These are phyloP conservation scores for Drymodes brunneopygia DNA, from an alignment of 2,113 vertebrate species.

Conservation along the genomic window DNA sequence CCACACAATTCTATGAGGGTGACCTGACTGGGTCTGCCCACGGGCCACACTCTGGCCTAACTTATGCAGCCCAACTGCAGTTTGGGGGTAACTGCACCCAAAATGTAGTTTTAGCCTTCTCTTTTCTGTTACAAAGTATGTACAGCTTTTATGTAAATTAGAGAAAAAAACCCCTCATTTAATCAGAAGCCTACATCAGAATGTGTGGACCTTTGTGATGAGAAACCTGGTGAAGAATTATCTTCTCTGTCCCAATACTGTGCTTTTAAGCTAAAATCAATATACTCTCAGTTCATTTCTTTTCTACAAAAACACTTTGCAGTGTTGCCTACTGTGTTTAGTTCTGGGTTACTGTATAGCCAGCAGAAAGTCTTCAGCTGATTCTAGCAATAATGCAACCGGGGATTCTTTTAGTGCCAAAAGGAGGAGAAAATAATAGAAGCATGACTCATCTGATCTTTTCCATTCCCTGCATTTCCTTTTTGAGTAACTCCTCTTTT, in stretches of 20 bases:
- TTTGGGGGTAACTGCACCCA: background rate
- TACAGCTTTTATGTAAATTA: background rate
- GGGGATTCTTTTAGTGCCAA: background rate
- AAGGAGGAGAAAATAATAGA: constrained; percentile 23
- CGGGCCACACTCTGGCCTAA: background rate
- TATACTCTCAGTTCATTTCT: background rate
- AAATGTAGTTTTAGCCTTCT: background rate
- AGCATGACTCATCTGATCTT: constrained; percentile 19
- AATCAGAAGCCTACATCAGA: background rate
- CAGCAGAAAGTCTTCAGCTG: constrained; percentile 9
- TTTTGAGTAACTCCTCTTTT: constrained; percentile 25
- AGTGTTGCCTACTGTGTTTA: background rate
- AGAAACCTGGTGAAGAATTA: background rate
- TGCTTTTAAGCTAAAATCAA: background rate
- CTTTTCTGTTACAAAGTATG: background rate
- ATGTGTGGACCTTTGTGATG: background rate
- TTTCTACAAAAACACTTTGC: background rate
- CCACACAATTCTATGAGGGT: background rate
- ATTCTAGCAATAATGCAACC: background rate
- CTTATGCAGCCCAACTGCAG: no score
- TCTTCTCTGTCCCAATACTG: background rate
- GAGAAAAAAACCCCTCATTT: background rate
- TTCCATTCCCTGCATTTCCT: constrained; percentile 3
- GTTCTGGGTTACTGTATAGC: background rate
- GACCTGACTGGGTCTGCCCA: background rate